Base-by-base conservation (phyloP, 2,888 invertebrate species). In the Diarsia mendica region DNA sequence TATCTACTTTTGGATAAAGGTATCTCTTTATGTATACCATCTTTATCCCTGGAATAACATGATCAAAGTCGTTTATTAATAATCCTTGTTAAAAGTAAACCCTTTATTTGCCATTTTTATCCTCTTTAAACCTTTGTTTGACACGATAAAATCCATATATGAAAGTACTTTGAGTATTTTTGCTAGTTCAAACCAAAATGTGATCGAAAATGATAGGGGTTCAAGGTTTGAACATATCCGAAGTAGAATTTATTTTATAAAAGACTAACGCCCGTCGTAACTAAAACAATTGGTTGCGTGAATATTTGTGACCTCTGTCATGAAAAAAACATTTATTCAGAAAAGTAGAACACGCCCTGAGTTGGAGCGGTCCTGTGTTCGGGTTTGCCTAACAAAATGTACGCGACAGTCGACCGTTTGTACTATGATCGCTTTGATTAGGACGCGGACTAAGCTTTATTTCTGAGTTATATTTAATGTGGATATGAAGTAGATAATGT, bases 161-260 rank as follows among this genome's bases (percentile, higher is more conserved):
- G 4, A 20, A 60, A 10, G 15, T 61, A 55, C n/a, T 66, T 69
- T n/a, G 3, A 80, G 53, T 74, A 80, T 61, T 66, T 55, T 53
- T 13, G 9, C 3, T 11, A 13, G 33, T 20, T 15, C 18, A 23
- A 20, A 53, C 23, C 18, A 49, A 67, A 80, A 74, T 60, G 20
- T 61, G 48, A 69, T 80, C 44, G 60, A 75, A 81, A 79, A 69
- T 61, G 13, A 60, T 49, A 55, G 49, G 33, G 23, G 15, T 13
- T 3, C 13, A 11, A 28, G 18, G 23, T 58, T 53, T 23, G 39
- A 39, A 10, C 67, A 63, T 18, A 33, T 33, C 33, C 44, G 15
- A 51, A 49, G 65, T 53, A 53, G 23, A 58, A 71, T 83, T 69
- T 68, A 74, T 78, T 83, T 66, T 63, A 77, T 53, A 58, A 11